phyloP scores from a whole-genome alignment of 2,113 vertebrate species.

The Herpailurus yagouaroundi region DNA sequence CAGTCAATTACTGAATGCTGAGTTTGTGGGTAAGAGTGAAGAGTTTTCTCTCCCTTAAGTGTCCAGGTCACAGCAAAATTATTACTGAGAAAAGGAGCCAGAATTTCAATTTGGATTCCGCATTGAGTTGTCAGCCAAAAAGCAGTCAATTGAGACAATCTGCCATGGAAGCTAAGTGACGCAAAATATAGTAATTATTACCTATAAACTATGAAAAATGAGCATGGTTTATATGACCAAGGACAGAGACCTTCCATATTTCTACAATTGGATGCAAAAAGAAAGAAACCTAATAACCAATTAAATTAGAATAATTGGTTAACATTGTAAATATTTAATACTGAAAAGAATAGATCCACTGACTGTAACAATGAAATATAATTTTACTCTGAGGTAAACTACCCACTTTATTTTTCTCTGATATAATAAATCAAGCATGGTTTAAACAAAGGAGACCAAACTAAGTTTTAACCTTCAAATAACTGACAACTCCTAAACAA shows the following conservation, averaged over 20 bases:
- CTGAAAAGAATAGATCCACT: background rate
- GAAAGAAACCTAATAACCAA: background rate
- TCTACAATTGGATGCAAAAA: background rate
- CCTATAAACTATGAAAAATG: background rate
- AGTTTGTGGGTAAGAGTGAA: background rate
- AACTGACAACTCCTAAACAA: constrained; percentile 12
- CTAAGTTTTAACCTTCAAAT: constrained; percentile 16
- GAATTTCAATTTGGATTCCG: background rate
- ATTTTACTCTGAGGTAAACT: background rate
- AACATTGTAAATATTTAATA: background rate
- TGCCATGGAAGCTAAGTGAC: background rate
- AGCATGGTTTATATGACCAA: background rate
- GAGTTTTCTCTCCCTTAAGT: background rate
- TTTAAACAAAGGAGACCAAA: constrained; percentile 8
- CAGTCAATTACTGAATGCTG: constrained; percentile 3
- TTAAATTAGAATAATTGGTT: background rate
- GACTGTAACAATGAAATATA: background rate
- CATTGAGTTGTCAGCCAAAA: background rate
- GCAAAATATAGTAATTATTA: background rate
- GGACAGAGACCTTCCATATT: background rate
- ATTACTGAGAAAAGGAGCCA: background rate
- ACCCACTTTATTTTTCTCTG: background rate
- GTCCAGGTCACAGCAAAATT: background rate
- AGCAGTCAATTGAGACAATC: background rate
- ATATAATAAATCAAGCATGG: background rate